Conservation (phyloP, 2,797 vertebrate genomes). For the Ctenochaetus hawaiiensis region DNA sequence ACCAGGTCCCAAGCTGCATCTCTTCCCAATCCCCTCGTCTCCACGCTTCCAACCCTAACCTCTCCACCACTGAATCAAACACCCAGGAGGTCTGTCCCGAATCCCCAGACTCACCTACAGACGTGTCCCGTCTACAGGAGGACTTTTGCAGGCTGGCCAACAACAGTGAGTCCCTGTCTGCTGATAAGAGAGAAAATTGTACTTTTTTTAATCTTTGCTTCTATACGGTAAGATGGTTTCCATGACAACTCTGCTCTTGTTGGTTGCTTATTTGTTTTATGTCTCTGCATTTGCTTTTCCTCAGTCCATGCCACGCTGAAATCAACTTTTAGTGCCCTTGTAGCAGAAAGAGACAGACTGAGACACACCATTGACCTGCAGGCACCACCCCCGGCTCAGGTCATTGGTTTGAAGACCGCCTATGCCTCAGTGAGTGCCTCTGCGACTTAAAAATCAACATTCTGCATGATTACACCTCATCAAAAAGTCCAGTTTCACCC, state of each 20-base stretch:
- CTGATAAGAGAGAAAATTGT: neutral
- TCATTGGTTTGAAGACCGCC: conserved; percentile 88
- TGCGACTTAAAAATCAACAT: neutral
- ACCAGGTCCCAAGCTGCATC: conserved; percentile 82
- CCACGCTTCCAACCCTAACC: conserved; percentile 95
- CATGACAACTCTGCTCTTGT: conserved; percentile 54
- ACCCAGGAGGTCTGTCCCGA: conserved; percentile 89
- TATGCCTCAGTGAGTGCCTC: conserved; percentile 87
- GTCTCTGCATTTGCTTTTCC: conserved; percentile 53
- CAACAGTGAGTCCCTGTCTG: conserved; percentile 88
- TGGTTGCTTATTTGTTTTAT: conserved; percentile 19
- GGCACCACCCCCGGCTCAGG: conserved; percentile 85
- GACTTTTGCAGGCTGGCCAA: conserved; percentile 93
- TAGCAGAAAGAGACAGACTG: conserved; percentile 89
- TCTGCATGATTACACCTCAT: neutral
- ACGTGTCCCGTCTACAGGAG: conserved; percentile 93
- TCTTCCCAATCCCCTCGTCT: conserved; percentile 88
- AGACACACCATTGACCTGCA: conserved; percentile 90
- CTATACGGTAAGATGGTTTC: conserved; percentile 52
- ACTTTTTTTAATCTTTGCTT: conserved; percentile 17
- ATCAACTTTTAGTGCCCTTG: conserved; percentile 90
- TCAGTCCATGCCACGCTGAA: conserved; percentile 92
- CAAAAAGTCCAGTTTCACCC: neutral
- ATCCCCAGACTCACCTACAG: conserved; percentile 91
- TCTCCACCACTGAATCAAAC: conserved; percentile 89